Base-by-base conservation (phyloP, 2,888 invertebrate species). In the Boloria euphrosyne region DNA sequence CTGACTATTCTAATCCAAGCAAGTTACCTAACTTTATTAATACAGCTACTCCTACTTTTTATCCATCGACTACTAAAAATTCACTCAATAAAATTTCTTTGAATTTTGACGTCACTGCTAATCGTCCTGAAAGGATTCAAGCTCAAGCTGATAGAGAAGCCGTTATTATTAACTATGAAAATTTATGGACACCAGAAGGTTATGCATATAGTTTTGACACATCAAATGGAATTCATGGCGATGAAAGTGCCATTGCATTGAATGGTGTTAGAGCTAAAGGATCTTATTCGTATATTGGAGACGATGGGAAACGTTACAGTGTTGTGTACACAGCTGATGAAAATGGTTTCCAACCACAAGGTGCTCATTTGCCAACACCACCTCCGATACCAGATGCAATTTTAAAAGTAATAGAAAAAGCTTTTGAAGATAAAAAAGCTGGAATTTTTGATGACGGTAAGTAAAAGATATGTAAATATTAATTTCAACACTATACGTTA, bases 341-440 rank as follows among this genome's bases (percentile, higher is more conserved):
- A 76, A 87, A 89, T 72, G 90, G 90, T 0, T 91, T 86, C 60
- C 79, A 73, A 72, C 86, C 91, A 3, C 75, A 69, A 43, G 90
- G 90, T 62, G 89, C 87, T 66, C 90, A 91, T 74, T 76, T 90
- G 38, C 91, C 91, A 13, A 89, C 90, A 3, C 84, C 83, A 61
- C 90, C 89, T 3, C 88, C 88, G 0, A 80, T 90, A 61, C 89
- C 91, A 55, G 83, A 85, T 71, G 89, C 84, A 27, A 89, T 88
- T 17, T 76, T 86, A 53, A 80, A 75, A 63, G 80, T 86, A 17
- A 86, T 90, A 52, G 87, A 90, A 65, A 81, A 88, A 73, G 84
- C 81, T 44, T 73, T 73, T 14, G 80, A 69, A 67, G 82, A 89
- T 55, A 80, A 83, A 73, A 80, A 76, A 63, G 79, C 79, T 52